These are phyloP conservation scores for Enteromius thamalakanensis DNA, from an alignment of 2,797 vertebrate species.

Conservation along the genomic window DNA sequence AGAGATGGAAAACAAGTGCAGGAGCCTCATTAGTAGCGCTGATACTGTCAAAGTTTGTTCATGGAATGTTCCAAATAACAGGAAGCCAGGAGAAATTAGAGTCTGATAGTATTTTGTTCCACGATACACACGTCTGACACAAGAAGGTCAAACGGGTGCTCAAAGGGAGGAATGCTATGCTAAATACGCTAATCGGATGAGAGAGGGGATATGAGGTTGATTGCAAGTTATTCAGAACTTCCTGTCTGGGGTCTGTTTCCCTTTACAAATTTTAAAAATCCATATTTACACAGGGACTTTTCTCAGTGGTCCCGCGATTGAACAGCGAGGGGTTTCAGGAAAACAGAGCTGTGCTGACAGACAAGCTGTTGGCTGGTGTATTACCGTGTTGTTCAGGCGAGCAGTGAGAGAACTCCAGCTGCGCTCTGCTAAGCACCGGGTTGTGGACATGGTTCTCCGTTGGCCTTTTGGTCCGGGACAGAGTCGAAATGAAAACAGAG, in stretches of 20 bases:
- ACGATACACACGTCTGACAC: constrained; percentile 46
- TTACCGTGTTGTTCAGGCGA: not conserved
- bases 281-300: constrained; percentile 34
- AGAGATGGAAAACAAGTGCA: constrained; percentile 62
- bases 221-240: constrained; percentile 21
- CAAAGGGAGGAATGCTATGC: constrained; percentile 47
- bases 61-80: constrained; percentile 76
- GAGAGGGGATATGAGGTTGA: constrained; percentile 28
- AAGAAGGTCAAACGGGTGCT: constrained; percentile 47
- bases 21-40: constrained; percentile 67
- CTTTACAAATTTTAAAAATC: constrained; percentile 38
- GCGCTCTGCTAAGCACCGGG: not conserved
- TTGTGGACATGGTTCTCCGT: not conserved
- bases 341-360: constrained; percentile 33
- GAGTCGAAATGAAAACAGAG: constrained; percentile 29
- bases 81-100: constrained; percentile 64
- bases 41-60: constrained; percentile 73
- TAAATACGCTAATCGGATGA: constrained; percentile 35
- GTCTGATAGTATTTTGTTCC: constrained; percentile 66
- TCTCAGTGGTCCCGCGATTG: not conserved
- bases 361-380: constrained; percentile 5
- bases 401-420: not conserved
- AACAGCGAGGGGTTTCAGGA: not conserved
- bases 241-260: constrained; percentile 35
- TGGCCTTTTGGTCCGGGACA: constrained; percentile 10